phyloP scores from a whole-genome alignment of 2,797 vertebrate genomes.

The Poliocrania exsul region DNA sequence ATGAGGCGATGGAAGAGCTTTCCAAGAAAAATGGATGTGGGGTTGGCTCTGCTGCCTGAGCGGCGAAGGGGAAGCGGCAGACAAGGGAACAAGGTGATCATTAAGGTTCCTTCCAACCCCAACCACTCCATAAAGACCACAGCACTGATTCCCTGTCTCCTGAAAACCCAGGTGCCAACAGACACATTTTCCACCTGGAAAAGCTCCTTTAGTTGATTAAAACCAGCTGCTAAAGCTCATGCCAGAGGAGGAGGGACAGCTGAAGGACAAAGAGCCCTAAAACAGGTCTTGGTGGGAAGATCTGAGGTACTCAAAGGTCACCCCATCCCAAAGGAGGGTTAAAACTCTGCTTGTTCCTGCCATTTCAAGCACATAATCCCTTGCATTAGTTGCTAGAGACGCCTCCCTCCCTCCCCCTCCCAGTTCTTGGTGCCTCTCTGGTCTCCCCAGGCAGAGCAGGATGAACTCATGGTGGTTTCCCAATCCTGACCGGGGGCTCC shows the following conservation, averaged over 20 bases:
- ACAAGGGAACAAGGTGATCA: not conserved
- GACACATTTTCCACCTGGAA: not conserved
- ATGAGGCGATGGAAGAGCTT: not conserved
- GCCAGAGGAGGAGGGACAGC: not conserved
- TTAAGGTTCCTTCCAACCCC: not conserved
- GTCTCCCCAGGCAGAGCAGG: conserved; percentile 6
- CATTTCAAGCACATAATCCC: not conserved
- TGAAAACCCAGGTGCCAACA: fast-evolving
- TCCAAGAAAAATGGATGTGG: not conserved
- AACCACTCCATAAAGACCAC: fast-evolving
- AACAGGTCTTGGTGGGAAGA: not conserved
- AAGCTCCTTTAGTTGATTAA: not conserved
- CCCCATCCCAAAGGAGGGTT: not conserved
- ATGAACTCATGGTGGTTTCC: conserved; percentile 60
- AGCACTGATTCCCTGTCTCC: not conserved
- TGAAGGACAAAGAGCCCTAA: not conserved
- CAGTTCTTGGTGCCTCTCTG: not conserved
- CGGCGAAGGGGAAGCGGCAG: fast-evolving
- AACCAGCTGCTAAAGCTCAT: not conserved
- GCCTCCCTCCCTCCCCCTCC: not conserved
- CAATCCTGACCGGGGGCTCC: conserved; percentile 41
- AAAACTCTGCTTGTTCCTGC: not conserved
- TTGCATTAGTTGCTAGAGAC: not conserved
- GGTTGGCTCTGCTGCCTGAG: not conserved
- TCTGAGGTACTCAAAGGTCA: not conserved